A percentile compares a stretch with the other conserved stretches of the same genome.
Evolutionary conservation across 2,797 vertebrate species (phyloP).

Genomic region (Ciconia nigra): DNA sequence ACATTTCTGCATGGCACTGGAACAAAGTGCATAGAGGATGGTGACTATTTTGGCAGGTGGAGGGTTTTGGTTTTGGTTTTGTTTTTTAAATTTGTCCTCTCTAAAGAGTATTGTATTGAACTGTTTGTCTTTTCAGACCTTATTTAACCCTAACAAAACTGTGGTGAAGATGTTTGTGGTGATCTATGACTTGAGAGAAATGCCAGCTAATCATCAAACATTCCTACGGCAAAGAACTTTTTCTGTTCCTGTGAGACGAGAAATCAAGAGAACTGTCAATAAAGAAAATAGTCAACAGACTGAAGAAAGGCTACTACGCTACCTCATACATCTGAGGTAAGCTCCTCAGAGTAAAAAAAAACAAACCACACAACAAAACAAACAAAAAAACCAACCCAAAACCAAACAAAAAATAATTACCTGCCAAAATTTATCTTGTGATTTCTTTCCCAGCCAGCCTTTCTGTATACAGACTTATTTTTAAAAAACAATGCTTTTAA

Average conservation of each 20-base stretch:
- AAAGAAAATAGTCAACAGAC: constrained; percentile 81
- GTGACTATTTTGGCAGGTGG: not conserved
- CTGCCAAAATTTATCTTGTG: not conserved
- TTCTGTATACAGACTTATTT: not conserved
- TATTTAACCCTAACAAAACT: constrained; percentile 99
- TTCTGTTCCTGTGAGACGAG: constrained; percentile 94
- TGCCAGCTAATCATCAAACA: constrained; percentile 99
- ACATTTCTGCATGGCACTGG: not conserved
- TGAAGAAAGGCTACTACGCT: constrained; percentile 93
- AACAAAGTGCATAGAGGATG: not conserved
- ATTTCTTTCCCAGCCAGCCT: not conserved
- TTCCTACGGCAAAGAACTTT: constrained; percentile 99
- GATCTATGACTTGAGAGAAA: constrained; percentile 94
- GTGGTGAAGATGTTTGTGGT: constrained; percentile 99
- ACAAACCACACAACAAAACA: not conserved
- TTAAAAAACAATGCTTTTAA: not conserved
- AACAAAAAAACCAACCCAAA: not conserved
- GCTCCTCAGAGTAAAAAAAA: not conserved
- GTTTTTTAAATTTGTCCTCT: not conserved
- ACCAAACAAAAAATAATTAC: not conserved
- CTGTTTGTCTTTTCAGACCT: constrained; percentile 83
- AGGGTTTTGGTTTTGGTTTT: not conserved
- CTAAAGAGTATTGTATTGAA: not conserved
- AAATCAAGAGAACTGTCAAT: constrained; percentile 83
- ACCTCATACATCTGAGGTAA: constrained; percentile 99